Evolutionary conservation across 2,888 invertebrate genomes (phyloP).

Genomic region (Prenolepis imparis): DNA sequence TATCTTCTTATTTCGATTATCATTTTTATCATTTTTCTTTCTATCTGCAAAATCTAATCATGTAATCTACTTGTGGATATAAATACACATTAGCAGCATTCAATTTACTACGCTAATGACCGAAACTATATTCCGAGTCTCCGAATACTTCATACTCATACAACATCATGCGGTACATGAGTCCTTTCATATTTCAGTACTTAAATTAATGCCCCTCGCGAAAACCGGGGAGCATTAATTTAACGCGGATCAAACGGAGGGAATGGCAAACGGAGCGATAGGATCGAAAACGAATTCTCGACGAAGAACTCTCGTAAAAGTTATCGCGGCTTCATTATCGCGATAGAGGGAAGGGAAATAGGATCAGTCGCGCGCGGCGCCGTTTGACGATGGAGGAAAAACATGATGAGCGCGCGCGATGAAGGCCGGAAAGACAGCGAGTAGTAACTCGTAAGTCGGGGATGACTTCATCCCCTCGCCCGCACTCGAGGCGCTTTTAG

Average conservation of each 20-base stretch:
- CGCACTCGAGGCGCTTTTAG: constrained; percentile 61
- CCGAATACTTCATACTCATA: neutral
- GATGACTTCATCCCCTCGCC: neutral
- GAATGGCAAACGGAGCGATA: constrained; percentile 14
- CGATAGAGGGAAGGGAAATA: too few relatives aligned
- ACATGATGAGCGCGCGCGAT: constrained; percentile 32
- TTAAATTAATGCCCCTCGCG: neutral
- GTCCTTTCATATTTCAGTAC: constrained; percentile 1
- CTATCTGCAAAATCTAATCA: too few relatives aligned
- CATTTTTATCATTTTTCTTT: neutral
- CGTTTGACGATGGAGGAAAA: constrained; percentile 11
- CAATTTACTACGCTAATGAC: neutral
- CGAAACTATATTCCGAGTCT: neutral
- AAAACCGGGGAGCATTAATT: constrained; percentile 36
- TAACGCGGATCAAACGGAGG: constrained; percentile 23
- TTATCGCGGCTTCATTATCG: constrained; percentile 47
- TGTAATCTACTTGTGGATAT: neutral
- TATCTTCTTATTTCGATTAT: neutral
- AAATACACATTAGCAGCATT: neutral
- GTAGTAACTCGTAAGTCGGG: constrained; percentile 7
- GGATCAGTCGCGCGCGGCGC: neutral
- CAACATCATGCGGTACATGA: neutral
- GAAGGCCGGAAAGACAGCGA: constrained; percentile 15
- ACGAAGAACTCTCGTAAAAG: constrained; percentile 43
- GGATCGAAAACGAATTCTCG: constrained; percentile 32